Evolutionary conservation across 2,113 vertebrate species (phyloP).

Genomic region (Tretioscincus oriximinensis): DNA sequence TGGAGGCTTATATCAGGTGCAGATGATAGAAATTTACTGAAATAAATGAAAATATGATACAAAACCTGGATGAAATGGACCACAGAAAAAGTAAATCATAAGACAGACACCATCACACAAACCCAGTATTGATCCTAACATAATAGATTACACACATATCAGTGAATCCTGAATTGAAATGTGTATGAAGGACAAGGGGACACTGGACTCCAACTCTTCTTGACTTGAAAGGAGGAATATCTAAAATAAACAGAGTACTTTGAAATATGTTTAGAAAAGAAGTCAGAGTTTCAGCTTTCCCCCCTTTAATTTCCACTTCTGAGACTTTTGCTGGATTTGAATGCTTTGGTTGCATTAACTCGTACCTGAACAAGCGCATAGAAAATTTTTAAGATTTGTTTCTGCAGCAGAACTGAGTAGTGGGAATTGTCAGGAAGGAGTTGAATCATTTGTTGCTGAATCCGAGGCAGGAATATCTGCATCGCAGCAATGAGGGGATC

Average conservation of each 20-base stretch:
- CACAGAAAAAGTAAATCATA: too few relatives aligned
- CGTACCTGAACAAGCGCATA: slow-evolving; percentile 94
- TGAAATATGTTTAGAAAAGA: neutral
- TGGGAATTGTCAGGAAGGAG: slow-evolving; percentile 86
- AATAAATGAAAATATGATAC: too few relatives aligned
- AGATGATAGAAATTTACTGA: too few relatives aligned
- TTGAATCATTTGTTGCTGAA: slow-evolving; percentile 91
- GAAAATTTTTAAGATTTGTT: slow-evolving; percentile 98
- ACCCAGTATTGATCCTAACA: too few relatives aligned
- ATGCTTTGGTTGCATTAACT: slow-evolving; percentile 22
- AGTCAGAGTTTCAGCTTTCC: too few relatives aligned
- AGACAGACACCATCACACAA: too few relatives aligned
- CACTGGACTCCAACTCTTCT: too few relatives aligned
- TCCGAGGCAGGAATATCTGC: slow-evolving; percentile 91
- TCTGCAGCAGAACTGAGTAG: slow-evolving; percentile 93
- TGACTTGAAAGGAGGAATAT: neutral
- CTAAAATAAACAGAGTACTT: neutral
- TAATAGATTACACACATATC: too few relatives aligned
- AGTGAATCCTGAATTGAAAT: too few relatives aligned
- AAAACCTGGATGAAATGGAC: too few relatives aligned
- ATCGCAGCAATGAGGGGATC: slow-evolving; percentile 93
- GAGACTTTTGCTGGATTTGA: neutral
- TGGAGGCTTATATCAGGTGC: neutral
- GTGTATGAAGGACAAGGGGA: too few relatives aligned
- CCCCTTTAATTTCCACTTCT: neutral